These are phyloP conservation scores for Laupala kohalensis DNA, from an alignment of 1,140 invertebrate species.

Conservation along the genomic window DNA sequence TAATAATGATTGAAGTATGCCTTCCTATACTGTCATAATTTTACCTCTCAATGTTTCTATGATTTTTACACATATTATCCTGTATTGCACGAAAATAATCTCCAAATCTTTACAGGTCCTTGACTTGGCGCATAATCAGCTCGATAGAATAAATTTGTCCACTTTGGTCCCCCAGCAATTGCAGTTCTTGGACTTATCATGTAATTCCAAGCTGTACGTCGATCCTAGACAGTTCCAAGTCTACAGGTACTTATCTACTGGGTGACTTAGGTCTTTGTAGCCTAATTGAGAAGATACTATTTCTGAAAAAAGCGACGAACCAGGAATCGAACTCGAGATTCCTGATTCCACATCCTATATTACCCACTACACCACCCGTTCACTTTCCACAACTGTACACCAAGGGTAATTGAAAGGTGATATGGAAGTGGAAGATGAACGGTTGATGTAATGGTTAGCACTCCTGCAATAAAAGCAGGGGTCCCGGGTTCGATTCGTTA, in stretches of 20 bases:
- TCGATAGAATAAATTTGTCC: constrained; percentile 61
- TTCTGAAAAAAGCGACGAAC: too few species aligned
- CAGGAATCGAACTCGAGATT: too few species aligned
- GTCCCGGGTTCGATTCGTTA: too few species aligned
- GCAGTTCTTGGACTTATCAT: constrained; percentile 72
- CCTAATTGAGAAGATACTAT: too few species aligned
- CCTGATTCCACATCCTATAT: too few species aligned
- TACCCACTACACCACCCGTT: too few species aligned
- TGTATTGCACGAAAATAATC: too few species aligned
- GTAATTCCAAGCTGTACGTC: constrained; percentile 64
- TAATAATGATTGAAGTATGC: background rate
- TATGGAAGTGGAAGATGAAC: background rate
- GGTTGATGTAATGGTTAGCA: too few species aligned
- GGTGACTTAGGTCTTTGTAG: too few species aligned
- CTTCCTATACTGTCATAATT: background rate
- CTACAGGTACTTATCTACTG: too few species aligned
- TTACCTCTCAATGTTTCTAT: background rate
- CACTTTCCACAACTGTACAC: too few species aligned
- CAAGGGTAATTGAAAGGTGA: background rate
- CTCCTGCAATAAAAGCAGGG: too few species aligned
- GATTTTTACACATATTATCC: background rate
- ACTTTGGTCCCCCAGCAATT: constrained; percentile 60
- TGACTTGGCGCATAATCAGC: constrained; percentile 71
- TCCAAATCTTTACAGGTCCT: constrained; percentile 40
- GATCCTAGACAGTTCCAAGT: constrained; percentile 66